Base-by-base conservation (phyloP, 2,113 vertebrate genomes). In the Empidonax alnorum region DNA sequence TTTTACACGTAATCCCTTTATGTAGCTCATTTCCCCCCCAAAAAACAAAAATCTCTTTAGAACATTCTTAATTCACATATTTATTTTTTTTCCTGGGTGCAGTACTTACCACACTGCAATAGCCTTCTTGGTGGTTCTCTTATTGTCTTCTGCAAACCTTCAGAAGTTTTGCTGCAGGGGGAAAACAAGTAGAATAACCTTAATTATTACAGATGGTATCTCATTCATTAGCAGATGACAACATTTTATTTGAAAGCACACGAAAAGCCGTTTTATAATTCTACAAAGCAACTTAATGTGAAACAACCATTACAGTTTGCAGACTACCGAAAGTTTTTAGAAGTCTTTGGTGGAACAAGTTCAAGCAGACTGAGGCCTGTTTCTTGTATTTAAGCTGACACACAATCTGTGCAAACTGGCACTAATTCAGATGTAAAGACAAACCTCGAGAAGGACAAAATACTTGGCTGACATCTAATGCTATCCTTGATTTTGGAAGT, bases 181-280 rank as follows among this genome's bases (percentile, higher is more conserved):
- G 58, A 98, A 91, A 97, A 96, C 77, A 98, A 89, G 88, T 95
- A 96, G 76, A 97, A 97, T 96, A 97, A 95, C 83, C 89, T 97
- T 97, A 97, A 98, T 98, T 97, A 98, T 96, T 98, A 97, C 61
- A 96, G 93, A 97, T 94, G 87, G 94, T 83, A 97, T 96, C 96
- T 97, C 93, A 97, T 97, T 97, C 93, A 97, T 94, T 96, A 96
- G 94, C 33, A 66, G 87, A 97, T 88, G 94, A 96, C 96, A 97
- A 96, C 93, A 96, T 96, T 97, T 97, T 97, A 96, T 97, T 96
- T 97, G 96, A 98, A 98, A 96, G 97, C 95, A 94, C 80, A 91
- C 90, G 90, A 97, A 97, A 97, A 97, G 90, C 95, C 95, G 96
- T 94, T 97, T 97, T 95, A 85, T 94, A 97, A 97, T 97, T 97